Conservation (phyloP, 2,888 invertebrate genomes). For the Drosophila ezoana region DNA sequence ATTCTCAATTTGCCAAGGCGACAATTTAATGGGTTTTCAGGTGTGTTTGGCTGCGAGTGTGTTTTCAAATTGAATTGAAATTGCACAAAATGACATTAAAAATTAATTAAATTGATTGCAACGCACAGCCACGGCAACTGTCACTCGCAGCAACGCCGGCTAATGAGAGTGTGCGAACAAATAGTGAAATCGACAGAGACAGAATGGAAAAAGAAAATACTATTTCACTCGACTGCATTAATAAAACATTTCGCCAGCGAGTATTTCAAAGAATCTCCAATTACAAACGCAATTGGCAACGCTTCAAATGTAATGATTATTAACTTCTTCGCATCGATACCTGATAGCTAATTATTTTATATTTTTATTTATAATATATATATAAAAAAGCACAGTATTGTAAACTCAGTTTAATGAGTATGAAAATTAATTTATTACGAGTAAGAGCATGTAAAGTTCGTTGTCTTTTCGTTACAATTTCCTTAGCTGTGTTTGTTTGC, state of each 20-base stretch:
- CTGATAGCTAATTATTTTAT: too few species aligned
- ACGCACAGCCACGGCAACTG: constrained; percentile 61
- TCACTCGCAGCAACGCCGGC: constrained; percentile 48
- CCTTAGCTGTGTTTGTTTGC: constrained; percentile 47
- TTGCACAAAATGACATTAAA: constrained; percentile 82
- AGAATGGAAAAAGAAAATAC: too few species aligned
- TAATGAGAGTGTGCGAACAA: constrained; percentile 35
- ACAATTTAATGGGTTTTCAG: constrained; percentile 80
- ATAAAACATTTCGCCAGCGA: constrained; percentile 26
- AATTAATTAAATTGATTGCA: constrained; percentile 83
- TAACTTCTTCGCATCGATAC: too few species aligned
- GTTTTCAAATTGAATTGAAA: constrained; percentile 80
- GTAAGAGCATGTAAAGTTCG: constrained; percentile 40
- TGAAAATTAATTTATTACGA: too few species aligned
- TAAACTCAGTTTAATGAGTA: too few species aligned
- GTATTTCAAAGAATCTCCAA: too few species aligned
- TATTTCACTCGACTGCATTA: constrained; percentile 29
- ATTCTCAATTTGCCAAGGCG: constrained; percentile 83
- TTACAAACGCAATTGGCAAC: background rate
- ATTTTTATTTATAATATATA: too few species aligned
- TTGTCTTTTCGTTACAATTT: background rate
- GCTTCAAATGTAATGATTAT: too few species aligned
- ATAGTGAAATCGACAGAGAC: constrained; percentile 14
- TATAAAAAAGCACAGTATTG: too few species aligned
- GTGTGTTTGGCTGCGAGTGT: constrained; percentile 61